Percentiles rank a stretch among this genome's conserved stretches.
Evolutionary conservation across 1,140 invertebrate species (phyloP).

Genomic region (Drosophila truncata): DNA sequence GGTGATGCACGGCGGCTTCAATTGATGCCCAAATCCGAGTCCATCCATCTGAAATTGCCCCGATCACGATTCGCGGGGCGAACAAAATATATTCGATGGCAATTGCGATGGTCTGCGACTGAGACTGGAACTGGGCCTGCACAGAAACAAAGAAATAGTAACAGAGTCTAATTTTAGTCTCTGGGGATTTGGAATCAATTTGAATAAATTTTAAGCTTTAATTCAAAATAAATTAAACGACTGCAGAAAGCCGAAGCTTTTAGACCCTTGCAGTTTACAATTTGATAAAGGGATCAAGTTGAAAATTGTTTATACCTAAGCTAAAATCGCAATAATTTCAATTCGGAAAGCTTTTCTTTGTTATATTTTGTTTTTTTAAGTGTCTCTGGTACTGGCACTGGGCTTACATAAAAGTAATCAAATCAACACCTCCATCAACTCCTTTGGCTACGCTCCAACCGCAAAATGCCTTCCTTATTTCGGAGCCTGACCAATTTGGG

Average conservation of each 20-base stretch:
- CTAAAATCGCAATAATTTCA: not conserved
- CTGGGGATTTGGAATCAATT: not conserved
- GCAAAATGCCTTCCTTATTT: slow-evolving; percentile 81
- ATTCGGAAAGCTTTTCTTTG: not conserved
- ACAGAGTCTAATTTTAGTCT: not conserved
- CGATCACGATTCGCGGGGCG: slow-evolving; percentile 69
- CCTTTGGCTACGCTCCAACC: slow-evolving; percentile 66
- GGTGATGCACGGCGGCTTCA: slow-evolving; percentile 62
- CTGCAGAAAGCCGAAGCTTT: no score
- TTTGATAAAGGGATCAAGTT: not conserved
- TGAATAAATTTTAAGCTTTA: no score
- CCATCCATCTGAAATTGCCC: slow-evolving; percentile 68
- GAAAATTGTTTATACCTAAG: not conserved
- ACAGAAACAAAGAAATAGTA: not conserved
- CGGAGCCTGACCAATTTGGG: slow-evolving; percentile 58
- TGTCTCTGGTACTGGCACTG: slow-evolving; percentile 1
- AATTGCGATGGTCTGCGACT: slow-evolving; percentile 32
- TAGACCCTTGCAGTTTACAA: no score
- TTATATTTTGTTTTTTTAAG: not conserved
- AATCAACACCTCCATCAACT: slow-evolving; percentile 85
- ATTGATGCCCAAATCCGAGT: slow-evolving; percentile 72
- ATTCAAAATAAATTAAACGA: no score
- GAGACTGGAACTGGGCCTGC: slow-evolving; percentile 26
- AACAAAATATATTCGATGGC: slow-evolving; percentile 67
- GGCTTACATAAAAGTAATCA: slow-evolving; percentile 85